A percentile compares a stretch with the other conserved stretches of the same genome.
Evolutionary conservation across 2,797 vertebrate species (phyloP).

Genomic region (Dermochelys coriacea): DNA sequence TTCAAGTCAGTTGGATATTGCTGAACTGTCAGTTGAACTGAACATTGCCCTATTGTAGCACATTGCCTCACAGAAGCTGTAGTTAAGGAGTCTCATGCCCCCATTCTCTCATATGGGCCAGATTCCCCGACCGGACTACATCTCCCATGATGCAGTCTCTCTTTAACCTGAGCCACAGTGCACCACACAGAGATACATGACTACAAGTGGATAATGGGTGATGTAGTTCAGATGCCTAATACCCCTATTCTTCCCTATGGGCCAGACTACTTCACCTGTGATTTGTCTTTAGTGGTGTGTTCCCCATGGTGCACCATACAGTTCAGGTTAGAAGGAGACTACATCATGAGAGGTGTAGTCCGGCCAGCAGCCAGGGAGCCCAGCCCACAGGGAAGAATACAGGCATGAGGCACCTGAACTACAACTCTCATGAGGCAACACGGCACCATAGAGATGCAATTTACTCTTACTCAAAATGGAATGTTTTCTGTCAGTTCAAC

Average conservation of each 20-base stretch:
- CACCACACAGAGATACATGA: neutral
- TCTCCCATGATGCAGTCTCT: neutral
- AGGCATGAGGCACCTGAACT: neutral
- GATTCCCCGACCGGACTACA: neutral
- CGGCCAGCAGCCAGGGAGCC: too few relatives aligned
- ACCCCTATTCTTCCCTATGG: neutral
- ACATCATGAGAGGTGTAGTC: neutral
- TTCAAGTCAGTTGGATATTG: too few relatives aligned
- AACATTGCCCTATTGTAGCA: neutral
- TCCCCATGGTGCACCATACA: neutral
- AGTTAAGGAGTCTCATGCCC: neutral
- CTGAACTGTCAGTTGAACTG: too few relatives aligned
- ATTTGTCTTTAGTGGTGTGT: neutral
- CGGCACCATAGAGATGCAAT: neutral
- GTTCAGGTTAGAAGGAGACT: neutral
- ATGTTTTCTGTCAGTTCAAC: neutral
- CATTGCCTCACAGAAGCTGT: neutral
- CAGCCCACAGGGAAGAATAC: neutral
- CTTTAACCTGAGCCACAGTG: neutral
- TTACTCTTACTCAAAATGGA: neutral
- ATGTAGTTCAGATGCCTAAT: neutral
- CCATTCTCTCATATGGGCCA: neutral
- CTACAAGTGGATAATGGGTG: neutral
- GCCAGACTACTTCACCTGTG: neutral
- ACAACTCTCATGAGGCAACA: neutral